Evolutionary conservation across 35 echinoderm and acorn worm species (phyloP).

Genomic region (Apostichopus japonicus): DNA sequence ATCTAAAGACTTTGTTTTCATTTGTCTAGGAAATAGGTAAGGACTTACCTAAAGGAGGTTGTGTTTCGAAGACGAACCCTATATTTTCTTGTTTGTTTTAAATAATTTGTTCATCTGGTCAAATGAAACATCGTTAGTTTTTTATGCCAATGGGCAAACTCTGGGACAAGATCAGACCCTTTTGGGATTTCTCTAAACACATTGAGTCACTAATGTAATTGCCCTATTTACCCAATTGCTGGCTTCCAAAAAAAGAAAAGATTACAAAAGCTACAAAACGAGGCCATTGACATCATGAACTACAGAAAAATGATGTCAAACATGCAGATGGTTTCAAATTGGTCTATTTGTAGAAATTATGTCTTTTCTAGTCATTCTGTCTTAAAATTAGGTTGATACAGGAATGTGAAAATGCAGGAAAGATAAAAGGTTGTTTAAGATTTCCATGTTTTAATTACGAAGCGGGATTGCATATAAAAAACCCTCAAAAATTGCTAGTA

Average conservation of each 20-base stretch:
- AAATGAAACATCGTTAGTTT: slow-evolving; percentile 9
- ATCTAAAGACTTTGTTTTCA: neutral
- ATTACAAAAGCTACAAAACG: slow-evolving; percentile 1
- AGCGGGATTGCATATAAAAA: neutral
- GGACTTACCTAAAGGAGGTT: neutral
- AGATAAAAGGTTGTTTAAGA: neutral
- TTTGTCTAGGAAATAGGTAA: neutral
- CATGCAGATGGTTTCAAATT: slow-evolving; percentile 59
- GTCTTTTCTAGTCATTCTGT: slow-evolving; percentile 3
- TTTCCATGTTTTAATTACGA: neutral
- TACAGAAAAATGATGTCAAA: slow-evolving; percentile 57
- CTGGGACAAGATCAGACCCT: slow-evolving; percentile 44
- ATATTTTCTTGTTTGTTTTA: neutral
- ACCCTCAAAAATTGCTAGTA: neutral
- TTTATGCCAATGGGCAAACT: slow-evolving; percentile 40
- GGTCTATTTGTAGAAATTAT: slow-evolving; percentile 51
- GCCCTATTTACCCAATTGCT: slow-evolving; percentile 53
- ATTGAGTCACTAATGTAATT: slow-evolving; percentile 62
- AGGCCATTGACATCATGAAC: slow-evolving; percentile 58
- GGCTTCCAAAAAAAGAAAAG: neutral
- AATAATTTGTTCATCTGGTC: slow-evolving; percentile 7
- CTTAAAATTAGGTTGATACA: slow-evolving; percentile 54
- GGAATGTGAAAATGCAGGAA: neutral
- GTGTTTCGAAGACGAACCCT: neutral
- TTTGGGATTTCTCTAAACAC: slow-evolving; percentile 47